Percentiles rank a stretch among this genome's conserved stretches.
Conservation (phyloP, 2,888 invertebrate genomes). For the Leucophenga montana region DNA sequence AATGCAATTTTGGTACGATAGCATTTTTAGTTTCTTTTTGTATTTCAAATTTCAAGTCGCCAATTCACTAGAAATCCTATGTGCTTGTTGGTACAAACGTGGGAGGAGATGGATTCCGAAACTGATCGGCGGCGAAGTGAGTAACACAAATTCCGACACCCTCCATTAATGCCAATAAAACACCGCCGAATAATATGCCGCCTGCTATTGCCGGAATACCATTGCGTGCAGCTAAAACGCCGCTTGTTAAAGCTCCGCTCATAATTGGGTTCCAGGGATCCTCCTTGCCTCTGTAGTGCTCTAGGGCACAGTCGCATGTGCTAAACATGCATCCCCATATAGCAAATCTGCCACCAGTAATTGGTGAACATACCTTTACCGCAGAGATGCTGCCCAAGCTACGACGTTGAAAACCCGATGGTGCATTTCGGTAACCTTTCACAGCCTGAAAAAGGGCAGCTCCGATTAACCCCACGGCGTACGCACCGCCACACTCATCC, state of each 20-base stretch:
- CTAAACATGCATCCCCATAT: conserved; percentile 99
- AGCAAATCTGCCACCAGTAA: conserved; percentile 97
- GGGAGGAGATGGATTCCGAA: too few relatives aligned
- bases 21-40: too few relatives aligned
- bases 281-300: conserved; percentile 94
- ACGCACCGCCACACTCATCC: conserved; percentile 99
- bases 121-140: too few relatives aligned
- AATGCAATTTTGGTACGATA: too few relatives aligned
- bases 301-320: conserved; percentile 95
- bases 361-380: conserved; percentile 89
- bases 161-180: too few relatives aligned
- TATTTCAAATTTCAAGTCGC: too few relatives aligned
- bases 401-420: conserved; percentile 77
- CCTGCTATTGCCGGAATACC: conserved; percentile 73
- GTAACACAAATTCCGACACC: too few relatives aligned
- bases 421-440: conserved; percentile 97
- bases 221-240: conserved; percentile 95
- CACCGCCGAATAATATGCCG: too few relatives aligned
- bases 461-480: conserved; percentile 99
- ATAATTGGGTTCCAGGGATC: conserved; percentile 98
- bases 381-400: conserved; percentile 72
- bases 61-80: too few relatives aligned
- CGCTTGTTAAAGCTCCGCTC: conserved; percentile 96
- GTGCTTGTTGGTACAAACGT: too few relatives aligned
- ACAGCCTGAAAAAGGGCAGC: conserved; percentile 97